Base-by-base conservation (phyloP, 2,888 invertebrate genomes). In the Alloplasta piceator region DNA sequence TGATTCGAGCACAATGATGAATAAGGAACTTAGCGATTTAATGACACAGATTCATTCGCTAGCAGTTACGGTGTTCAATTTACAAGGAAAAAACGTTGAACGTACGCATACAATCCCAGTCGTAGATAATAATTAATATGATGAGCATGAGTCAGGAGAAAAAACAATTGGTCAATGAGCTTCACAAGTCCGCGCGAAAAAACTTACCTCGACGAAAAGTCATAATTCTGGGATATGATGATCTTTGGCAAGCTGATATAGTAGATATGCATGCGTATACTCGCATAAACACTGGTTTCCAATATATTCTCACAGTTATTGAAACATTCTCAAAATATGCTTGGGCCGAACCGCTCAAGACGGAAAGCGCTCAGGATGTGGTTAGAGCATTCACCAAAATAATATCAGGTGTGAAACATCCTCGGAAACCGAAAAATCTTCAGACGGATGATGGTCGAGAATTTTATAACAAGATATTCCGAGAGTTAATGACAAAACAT, bases 221-320 rank as follows among this genome's bases (percentile, higher is more conserved):
- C 38, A 86, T 90, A 36, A 85, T 89, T 55, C 89, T 88, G 80
- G 91, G 87, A 52, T 85, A 92, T n/a, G 88, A 92, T 84, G 91
- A 92, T 80, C 83, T 91, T 12, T 92, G 90, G 92, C 92, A 92
- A 88, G 90, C 89, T 6, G 92, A 93, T 88, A 84, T 92, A 7
- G 91, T 89, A 6, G 89, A 90, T n/a, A n/a, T 91, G 89, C 78
- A 72, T 26, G 66, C 80, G 16, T 90, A 87, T 87, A 58, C 89
- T 6, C 82, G 79, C 55, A 79, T 86, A 38, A 92, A 92, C 81
- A 87, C 86, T 10, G 87, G 86, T 5, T 87, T 85, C 80, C 87
- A 87, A 71, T 91, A 88, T 76, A 83, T 92, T 61, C 80, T 92
- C 52, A 87, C 88, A 9, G 86, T 91, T n/a, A 92, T 91, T 50